These are phyloP conservation scores for Varanus salvator DNA, from an alignment of 2,113 vertebrate genomes.

Conservation along the genomic window DNA sequence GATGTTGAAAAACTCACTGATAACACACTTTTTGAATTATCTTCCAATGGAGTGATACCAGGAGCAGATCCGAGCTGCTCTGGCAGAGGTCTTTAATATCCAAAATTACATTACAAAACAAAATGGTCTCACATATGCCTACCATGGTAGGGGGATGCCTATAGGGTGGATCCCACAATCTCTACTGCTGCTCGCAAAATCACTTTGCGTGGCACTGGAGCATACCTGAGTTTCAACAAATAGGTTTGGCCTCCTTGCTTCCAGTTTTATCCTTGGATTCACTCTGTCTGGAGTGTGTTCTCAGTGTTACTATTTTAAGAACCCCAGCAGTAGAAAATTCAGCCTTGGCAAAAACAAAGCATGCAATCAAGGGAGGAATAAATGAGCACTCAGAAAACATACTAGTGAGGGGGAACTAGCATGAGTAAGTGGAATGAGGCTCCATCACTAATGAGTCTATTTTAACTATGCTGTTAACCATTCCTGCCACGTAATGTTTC, in stretches of 20 bases:
- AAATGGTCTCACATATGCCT: neutral
- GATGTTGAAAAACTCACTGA: too few species aligned
- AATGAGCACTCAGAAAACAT: conserved; percentile 42
- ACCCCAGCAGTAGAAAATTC: conserved; percentile 34
- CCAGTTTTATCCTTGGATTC: conserved; percentile 32
- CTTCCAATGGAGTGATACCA: too few species aligned
- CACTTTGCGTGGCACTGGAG: neutral
- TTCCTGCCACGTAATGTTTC: conserved; percentile 17
- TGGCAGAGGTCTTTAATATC: neutral
- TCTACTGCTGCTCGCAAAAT: neutral
- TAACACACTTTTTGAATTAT: too few species aligned
- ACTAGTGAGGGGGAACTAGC: conserved; percentile 30
- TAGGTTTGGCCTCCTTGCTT: conserved; percentile 1
- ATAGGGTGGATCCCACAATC: neutral
- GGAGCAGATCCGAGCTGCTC: too few species aligned
- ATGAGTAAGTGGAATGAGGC: neutral
- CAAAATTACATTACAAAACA: neutral
- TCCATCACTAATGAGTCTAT: conserved; percentile 33
- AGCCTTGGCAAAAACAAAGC: conserved; percentile 52
- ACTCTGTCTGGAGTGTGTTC: conserved; percentile 7
- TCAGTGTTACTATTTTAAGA: conserved; percentile 54
- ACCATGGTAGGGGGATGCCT: neutral
- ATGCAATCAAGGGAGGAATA: conserved; percentile 49
- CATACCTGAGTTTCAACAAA: conserved; percentile 1
- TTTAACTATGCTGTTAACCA: conserved; percentile 31